Base-by-base conservation (phyloP, 2,797 vertebrate species). In the Manis pentadactyla region DNA sequence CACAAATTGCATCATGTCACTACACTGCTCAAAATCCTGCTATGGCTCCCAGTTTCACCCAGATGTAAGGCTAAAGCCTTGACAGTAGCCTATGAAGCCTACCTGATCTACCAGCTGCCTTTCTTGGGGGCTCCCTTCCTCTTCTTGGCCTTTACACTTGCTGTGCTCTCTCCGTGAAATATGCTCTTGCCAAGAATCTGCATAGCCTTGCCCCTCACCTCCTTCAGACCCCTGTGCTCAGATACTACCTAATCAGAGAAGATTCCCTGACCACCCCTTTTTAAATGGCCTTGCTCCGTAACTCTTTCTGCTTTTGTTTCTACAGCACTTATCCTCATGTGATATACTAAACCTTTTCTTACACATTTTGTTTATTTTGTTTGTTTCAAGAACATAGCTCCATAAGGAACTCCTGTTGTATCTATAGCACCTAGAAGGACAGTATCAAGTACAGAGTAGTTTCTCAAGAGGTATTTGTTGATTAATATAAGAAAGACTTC, bases 401-500 rank as follows among this genome's bases (percentile, higher is more conserved):
- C 73, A 55, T 10, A 37, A 87, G 18, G 14, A 75, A 81, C 3
- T 68, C 51, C 6, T 19, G 3, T 27, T 63, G 21, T 69, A 31
- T 37, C 53, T 73, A n/a, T 15, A 42, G 17, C 9, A 87, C 46
- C 29, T 59, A 82, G n/a, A 89, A 46, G 42, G 42, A 53, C 19
- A 87, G 34, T 34, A 25, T 25, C 49, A n/a, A n/a, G 89, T 66
- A 61, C 42, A 86, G 21, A 34, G 31, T 18, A 87, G 46, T 12
- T 88, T 27, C 78, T 82, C 81, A 42, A 88, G 46, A 88, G 68
- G 55, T 31, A 82, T 91, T 73, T 37, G 14, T 34, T 88, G 49
- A 84, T 75, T 63, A 42, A 93, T 71, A 84, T n/a, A 63, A 34
- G 68, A 64, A 94, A 23, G 31, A 89, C 18, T 87, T 90, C n/a